Evolutionary conservation across 2,113 vertebrate species (phyloP).

Genomic region (Prionailurus bengalensis): DNA sequence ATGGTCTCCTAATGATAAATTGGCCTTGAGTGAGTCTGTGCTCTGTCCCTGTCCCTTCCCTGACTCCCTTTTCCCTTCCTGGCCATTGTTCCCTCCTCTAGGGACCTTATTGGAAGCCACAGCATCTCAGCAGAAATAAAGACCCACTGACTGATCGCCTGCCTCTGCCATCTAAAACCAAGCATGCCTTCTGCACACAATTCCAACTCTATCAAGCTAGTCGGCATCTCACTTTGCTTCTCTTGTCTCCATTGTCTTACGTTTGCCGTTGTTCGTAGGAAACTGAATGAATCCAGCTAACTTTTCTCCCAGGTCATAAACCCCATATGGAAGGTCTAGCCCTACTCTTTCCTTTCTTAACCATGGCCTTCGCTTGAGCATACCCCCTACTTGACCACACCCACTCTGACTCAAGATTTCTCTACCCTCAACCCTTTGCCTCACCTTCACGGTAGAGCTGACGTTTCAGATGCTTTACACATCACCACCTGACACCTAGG

Average conservation of each 20-base stretch:
- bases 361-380: not conserved
- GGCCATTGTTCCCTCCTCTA: not conserved
- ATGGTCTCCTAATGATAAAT: constrained; percentile 78
- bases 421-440: not conserved
- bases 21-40: constrained; percentile 54
- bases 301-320: not conserved
- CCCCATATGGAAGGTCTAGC: not conserved
- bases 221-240: not conserved
- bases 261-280: not conserved
- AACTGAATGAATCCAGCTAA: not conserved
- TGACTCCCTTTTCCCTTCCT: not conserved
- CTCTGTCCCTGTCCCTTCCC: not conserved
- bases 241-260: not conserved
- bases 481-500: fast-evolving
- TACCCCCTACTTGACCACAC: not conserved
- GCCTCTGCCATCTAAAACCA: not conserved
- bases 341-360: not conserved
- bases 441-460: not conserved
- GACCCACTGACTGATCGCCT: fast-evolving
- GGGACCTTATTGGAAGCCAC: not conserved
- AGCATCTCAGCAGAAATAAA: not conserved
- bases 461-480: not conserved
- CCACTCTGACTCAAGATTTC: not conserved
- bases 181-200: not conserved
- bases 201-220: not conserved